A percentile compares a stretch with the other conserved stretches of the same genome.
Conservation (phyloP, 1,140 invertebrate genomes). For the Drosophila littoralis region DNA sequence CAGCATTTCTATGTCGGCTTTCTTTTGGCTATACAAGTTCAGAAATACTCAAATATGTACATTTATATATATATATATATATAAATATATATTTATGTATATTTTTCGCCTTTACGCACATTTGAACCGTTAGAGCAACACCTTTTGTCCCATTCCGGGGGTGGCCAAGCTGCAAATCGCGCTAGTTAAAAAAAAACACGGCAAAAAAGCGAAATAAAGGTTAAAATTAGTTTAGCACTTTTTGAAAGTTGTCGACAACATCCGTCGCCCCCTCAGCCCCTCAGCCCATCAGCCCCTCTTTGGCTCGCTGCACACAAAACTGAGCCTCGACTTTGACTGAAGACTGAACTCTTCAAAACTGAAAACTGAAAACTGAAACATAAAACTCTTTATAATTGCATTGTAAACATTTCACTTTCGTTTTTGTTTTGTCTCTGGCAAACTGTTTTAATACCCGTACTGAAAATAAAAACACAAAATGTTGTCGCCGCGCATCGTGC, state of each 20-base stretch:
- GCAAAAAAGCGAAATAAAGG: slow-evolving; percentile 36
- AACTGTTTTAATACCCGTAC: slow-evolving; percentile 53
- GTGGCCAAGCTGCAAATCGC: slow-evolving; percentile 34
- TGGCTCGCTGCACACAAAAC: slow-evolving; percentile 72
- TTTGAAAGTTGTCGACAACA: slow-evolving; percentile 69
- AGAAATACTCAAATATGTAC: background rate
- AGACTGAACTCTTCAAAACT: slow-evolving; percentile 20
- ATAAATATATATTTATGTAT: slow-evolving; percentile 12
- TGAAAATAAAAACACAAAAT: slow-evolving; percentile 36
- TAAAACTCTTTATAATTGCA: slow-evolving; percentile 82
- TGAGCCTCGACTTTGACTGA: slow-evolving; percentile 14
- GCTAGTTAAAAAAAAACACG: slow-evolving; percentile 11
- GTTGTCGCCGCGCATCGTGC: slow-evolving; percentile 69
- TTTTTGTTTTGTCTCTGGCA: slow-evolving; percentile 53
- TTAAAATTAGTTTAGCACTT: slow-evolving; percentile 75
- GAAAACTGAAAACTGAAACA: slow-evolving; percentile 56
- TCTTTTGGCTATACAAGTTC: slow-evolving; percentile 60
- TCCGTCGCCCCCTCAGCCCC: slow-evolving; percentile 11
- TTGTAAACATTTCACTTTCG: slow-evolving; percentile 80
- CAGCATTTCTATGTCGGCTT: slow-evolving; percentile 73
- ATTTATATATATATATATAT: background rate
- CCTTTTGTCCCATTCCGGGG: slow-evolving; percentile 42
- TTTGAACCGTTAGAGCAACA: slow-evolving; percentile 48
- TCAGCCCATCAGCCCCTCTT: slow-evolving; percentile 58
- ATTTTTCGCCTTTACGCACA: slow-evolving; percentile 34